phyloP scores from a whole-genome alignment of 2,888 invertebrate species.

The Drosophila antonietae region DNA sequence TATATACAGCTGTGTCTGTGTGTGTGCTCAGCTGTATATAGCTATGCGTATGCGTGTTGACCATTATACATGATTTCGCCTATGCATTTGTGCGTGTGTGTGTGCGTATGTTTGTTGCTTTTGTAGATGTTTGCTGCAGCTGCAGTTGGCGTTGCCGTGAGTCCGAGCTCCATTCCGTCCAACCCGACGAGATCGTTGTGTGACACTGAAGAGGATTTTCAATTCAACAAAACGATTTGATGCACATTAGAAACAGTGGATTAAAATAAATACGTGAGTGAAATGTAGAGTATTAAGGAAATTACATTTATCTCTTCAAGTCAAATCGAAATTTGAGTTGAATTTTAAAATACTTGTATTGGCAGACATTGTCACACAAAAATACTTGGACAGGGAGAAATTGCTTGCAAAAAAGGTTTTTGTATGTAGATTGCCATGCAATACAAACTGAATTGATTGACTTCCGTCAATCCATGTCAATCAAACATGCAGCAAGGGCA shows the following conservation, averaged over 20 bases:
- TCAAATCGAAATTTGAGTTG: conserved; percentile 2
- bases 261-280: conserved; percentile 37
- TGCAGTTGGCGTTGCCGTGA: conserved; percentile 21
- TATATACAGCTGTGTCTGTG: conserved; percentile 18
- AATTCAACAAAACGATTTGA: conserved; percentile 76
- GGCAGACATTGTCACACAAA: not conserved
- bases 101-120: conserved; percentile 23
- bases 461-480: not conserved
- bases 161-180: conserved; percentile 18
- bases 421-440: not conserved
- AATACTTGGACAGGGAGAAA: too few species aligned
- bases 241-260: conserved; percentile 67
- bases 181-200: conserved; percentile 56
- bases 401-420: too few species aligned
- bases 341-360: not conserved
- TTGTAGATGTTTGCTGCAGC: conserved; percentile 61
- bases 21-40: conserved; percentile 40
- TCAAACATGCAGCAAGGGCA: not conserved
- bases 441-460: not conserved
- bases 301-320: conserved; percentile 18
- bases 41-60: conserved; percentile 56
- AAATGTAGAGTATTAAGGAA: conserved; percentile 24
- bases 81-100: conserved; percentile 37
- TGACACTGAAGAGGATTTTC: conserved; percentile 73
- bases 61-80: conserved; percentile 74